Conservation (phyloP, 2,888 invertebrate genomes). For the Eilema caniola region DNA sequence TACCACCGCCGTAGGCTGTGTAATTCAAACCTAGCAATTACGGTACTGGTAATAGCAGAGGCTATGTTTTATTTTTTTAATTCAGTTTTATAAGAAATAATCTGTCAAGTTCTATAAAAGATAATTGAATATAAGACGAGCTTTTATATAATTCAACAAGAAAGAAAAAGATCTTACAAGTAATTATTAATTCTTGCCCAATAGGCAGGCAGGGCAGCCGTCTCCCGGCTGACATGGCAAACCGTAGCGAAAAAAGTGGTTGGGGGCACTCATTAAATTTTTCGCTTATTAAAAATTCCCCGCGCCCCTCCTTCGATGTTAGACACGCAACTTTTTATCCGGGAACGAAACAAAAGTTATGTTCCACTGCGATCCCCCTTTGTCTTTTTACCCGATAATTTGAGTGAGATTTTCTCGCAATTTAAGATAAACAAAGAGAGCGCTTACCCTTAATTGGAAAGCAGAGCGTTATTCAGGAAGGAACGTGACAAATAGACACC, state of each 20-base stretch:
- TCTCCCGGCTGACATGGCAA: constrained; percentile 71
- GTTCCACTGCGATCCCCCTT: constrained; percentile 80
- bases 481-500: constrained; percentile 87
- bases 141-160: constrained; percentile 32
- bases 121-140: constrained; percentile 38
- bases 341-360: constrained; percentile 81
- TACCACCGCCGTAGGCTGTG: too few species aligned
- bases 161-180: constrained; percentile 44
- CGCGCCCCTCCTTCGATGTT: constrained; percentile 77
- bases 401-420: constrained; percentile 87
- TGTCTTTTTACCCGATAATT: constrained; percentile 85
- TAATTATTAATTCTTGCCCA: constrained; percentile 62
- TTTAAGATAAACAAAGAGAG: constrained; percentile 87
- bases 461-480: constrained; percentile 86
- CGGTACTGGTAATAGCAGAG: background rate
- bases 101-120: constrained; percentile 19
- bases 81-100: background rate
- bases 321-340: constrained; percentile 83
- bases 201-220: constrained; percentile 62
- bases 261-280: constrained; percentile 83
- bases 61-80: background rate
- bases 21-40: background rate
- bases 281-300: constrained; percentile 87
- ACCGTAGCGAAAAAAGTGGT: constrained; percentile 73
- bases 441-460: constrained; percentile 87